These are phyloP conservation scores for Campoplex nolae DNA, from an alignment of 2,888 invertebrate genomes.

Conservation along the genomic window DNA sequence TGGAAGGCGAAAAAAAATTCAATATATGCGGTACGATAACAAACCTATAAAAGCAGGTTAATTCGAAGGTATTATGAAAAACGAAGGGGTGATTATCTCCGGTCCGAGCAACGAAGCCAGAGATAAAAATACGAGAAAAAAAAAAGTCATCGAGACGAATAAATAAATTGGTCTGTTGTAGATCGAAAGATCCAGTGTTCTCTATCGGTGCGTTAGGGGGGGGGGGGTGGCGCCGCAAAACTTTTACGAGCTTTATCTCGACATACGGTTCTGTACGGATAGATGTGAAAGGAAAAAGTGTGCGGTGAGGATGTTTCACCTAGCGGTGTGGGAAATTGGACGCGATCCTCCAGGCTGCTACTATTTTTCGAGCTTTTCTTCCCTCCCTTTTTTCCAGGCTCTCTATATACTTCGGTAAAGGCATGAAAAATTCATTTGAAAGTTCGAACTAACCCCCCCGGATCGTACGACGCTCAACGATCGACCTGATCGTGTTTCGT, in stretches of 20 bases:
- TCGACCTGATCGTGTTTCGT: slow-evolving; percentile 42
- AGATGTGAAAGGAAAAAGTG: slow-evolving; percentile 32
- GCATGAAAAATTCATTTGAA: slow-evolving; percentile 63
- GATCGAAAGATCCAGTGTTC: slow-evolving; percentile 51
- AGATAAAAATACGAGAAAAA: slow-evolving; percentile 20
- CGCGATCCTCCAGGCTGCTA: slow-evolving; percentile 49
- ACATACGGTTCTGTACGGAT: slow-evolving; percentile 45
- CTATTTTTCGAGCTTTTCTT: slow-evolving; percentile 41
- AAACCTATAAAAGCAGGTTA: background rate
- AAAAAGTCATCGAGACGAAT: slow-evolving; percentile 54
- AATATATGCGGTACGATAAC: background rate
- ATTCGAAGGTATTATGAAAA: background rate
- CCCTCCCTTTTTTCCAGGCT: slow-evolving; percentile 18
- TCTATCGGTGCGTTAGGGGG: slow-evolving; percentile 37
- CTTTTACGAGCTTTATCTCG: slow-evolving; percentile 68
- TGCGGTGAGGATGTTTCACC: slow-evolving; percentile 58
- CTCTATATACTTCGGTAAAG: slow-evolving; percentile 4
- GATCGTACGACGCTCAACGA: slow-evolving; percentile 30
- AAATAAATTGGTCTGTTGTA: slow-evolving; percentile 58
- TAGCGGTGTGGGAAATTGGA: slow-evolving; percentile 52
- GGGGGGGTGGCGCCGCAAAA: slow-evolving; percentile 47
- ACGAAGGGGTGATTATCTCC: slow-evolving; percentile 16
- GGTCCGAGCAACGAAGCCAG: background rate
- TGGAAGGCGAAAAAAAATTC: background rate
- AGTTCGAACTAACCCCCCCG: slow-evolving; percentile 31